phyloP scores from a whole-genome alignment of 2,113 vertebrate species.

The Scatophagus argus region DNA sequence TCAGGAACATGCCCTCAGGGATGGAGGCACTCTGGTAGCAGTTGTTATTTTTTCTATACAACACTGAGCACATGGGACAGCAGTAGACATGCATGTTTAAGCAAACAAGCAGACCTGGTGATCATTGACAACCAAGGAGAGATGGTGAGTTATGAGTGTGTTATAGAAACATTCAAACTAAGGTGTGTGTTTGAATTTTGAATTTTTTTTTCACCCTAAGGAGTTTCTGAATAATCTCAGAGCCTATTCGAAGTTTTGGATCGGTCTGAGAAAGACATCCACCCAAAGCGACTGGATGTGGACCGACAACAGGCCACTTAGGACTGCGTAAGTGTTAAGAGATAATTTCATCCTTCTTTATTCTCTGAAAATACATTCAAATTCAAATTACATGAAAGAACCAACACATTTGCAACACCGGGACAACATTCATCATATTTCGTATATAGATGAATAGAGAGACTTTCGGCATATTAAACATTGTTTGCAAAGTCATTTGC shows the following conservation, averaged over 20 bases:
- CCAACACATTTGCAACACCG: no score
- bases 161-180: not conserved
- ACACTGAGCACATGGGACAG: rapidly evolving
- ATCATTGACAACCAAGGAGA: constrained; percentile 6
- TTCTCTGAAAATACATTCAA: no score
- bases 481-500: no score
- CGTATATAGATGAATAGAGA: no score
- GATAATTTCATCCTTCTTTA: not conserved
- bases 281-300: not conserved
- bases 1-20: constrained; percentile 34
- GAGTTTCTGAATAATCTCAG: constrained; percentile 25
- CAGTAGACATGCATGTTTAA: not conserved
- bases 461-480: no score
- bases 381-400: no score
- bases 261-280: constrained; percentile 1
- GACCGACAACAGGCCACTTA: constrained; percentile 2
- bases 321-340: not conserved
- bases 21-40: constrained; percentile 15
- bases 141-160: not conserved
- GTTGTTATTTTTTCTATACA: constrained; percentile 14
- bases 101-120: constrained; percentile 6
- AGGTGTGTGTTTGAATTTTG: not conserved
- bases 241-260: constrained; percentile 25
- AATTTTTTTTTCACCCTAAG: not conserved
- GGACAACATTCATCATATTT: no score